Conservation (phyloP, 2,888 invertebrate species). For the Subacronicta megacephala region DNA sequence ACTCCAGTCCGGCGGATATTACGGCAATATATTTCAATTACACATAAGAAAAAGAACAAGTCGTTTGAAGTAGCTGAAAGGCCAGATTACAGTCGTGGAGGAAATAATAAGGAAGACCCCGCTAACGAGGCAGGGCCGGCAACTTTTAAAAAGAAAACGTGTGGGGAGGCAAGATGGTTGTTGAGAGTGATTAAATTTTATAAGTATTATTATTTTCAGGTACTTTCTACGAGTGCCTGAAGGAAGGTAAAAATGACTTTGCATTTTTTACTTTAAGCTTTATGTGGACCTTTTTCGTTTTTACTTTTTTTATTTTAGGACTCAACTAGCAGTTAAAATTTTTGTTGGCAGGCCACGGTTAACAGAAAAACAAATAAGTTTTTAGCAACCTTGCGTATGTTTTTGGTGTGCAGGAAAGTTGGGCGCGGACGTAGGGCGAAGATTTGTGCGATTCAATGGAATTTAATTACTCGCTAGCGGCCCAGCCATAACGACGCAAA, state of each 20-base stretch:
- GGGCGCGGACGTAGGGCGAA: conserved; percentile 72
- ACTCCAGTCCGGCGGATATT: conserved; percentile 87
- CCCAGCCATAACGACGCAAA: conserved; percentile 84
- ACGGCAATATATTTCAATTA: conserved; percentile 90
- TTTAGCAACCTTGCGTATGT: conserved; percentile 34
- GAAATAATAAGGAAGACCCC: conserved; percentile 85
- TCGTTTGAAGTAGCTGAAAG: conserved; percentile 88
- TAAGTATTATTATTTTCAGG: conserved; percentile 60
- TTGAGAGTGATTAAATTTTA: conserved; percentile 75
- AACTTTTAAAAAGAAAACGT: conserved; percentile 82
- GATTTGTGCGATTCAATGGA: conserved; percentile 88
- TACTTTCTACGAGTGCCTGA: conserved; percentile 34
- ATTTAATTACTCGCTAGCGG: conserved; percentile 86
- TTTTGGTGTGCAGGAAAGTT: conserved; percentile 62
- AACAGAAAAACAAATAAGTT: conserved; percentile 32
- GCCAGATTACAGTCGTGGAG: conserved; percentile 86
- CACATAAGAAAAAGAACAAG: conserved; percentile 89
- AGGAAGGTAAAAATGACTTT: conserved; percentile 41
- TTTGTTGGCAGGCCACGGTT: conserved; percentile 34
- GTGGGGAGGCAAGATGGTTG: conserved; percentile 71
- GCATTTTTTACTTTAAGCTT: conserved; percentile 22
- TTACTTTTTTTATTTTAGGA: too few species aligned
- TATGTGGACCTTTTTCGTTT: conserved; percentile 9
- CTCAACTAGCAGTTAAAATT: conserved; percentile 9
- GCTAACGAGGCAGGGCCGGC: conserved; percentile 82